Evolutionary conservation across 2,797 vertebrate genomes (phyloP), one percentile per base, ranked within the genome.

Genomic region (Chloroceryle inda): DNA sequence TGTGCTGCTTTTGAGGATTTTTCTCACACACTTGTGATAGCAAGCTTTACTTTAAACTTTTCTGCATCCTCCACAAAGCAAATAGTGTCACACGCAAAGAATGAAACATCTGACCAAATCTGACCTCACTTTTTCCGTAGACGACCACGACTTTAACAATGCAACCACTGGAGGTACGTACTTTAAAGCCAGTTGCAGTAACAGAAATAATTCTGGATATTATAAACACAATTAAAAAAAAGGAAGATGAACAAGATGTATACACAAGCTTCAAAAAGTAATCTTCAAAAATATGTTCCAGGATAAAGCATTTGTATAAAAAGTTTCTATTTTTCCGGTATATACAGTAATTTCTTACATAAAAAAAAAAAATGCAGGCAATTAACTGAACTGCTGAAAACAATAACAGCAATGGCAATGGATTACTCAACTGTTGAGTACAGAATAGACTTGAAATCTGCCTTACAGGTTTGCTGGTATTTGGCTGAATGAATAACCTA

Each of bases 351-450:
- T 44, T 56, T 83, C 29, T 72, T 79, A 68, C 0, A 0, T 18
- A 45, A 64, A 44, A 26, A 40, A 26, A 40, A 77, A 33, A 62
- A 38, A 53, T 14, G 15, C 31, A 22, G 18, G 23, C 18, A 44
- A 96, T 85, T 58, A 86, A 81, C 63, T 59, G 59, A 90, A 82
- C 50, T 89, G 62, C 42, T 83, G 52, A 17, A 92, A 85, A 42
- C 31, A 13, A 9, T 23, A 68, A 47, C 5, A 84, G 8, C 67
- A 83, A 44, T 55, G 4, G 40, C 69, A 85, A 49, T 47, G 5
- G 42, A 72, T 61, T 80, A 63, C 23, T 88, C 5, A 2, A 6
- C 40, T 50, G 61, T 10, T 50, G 40, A 82, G 44, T 58, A 71
- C 7, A 76, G 42, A 64, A 87, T 3, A 93, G 55, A 74, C 21